Percentiles rank a stretch among this genome's conserved stretches.
Evolutionary conservation across 2,113 vertebrate species (phyloP).

Genomic region (Ariopsis seemanni): DNA sequence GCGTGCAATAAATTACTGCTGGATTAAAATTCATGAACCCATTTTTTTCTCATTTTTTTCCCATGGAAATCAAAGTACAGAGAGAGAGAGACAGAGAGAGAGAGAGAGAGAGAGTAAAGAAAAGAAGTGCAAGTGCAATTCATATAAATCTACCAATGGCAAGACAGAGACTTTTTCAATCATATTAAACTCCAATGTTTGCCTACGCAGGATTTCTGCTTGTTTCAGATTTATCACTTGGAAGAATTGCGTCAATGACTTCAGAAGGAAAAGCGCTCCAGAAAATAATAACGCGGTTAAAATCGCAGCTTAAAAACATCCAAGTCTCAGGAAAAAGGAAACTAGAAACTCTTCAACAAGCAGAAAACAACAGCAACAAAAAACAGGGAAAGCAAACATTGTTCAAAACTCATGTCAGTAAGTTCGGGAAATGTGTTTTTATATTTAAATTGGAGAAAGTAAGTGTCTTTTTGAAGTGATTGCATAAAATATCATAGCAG

Average conservation of each 20-base stretch:
- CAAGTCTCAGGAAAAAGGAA: background rate
- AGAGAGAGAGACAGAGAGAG: constrained; percentile 3
- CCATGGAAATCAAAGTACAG: constrained; percentile 39
- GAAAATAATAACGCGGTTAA: constrained; percentile 15
- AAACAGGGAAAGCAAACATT: background rate
- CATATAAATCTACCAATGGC: constrained; percentile 62
- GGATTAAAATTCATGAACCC: constrained; percentile 75
- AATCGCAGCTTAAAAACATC: background rate
- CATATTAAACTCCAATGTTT: constrained; percentile 62
- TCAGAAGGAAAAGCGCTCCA: background rate
- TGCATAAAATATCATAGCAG: background rate
- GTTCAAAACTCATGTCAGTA: too few relatives aligned
- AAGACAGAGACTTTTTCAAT: constrained; percentile 60
- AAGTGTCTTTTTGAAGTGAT: background rate
- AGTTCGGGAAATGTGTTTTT: too few relatives aligned
- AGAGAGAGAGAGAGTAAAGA: constrained; percentile 22
- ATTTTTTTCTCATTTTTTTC: constrained; percentile 53
- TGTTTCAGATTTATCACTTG: constrained; percentile 38
- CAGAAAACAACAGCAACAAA: background rate
- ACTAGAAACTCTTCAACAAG: background rate
- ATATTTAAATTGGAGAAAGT: background rate
- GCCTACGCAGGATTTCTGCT: constrained; percentile 53
- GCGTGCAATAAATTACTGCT: constrained; percentile 68
- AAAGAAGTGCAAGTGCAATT: constrained; percentile 56
- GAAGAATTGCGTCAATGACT: constrained; percentile 7